Evolutionary conservation across 2,888 invertebrate genomes (phyloP).

Genomic region (Boloria selene): DNA sequence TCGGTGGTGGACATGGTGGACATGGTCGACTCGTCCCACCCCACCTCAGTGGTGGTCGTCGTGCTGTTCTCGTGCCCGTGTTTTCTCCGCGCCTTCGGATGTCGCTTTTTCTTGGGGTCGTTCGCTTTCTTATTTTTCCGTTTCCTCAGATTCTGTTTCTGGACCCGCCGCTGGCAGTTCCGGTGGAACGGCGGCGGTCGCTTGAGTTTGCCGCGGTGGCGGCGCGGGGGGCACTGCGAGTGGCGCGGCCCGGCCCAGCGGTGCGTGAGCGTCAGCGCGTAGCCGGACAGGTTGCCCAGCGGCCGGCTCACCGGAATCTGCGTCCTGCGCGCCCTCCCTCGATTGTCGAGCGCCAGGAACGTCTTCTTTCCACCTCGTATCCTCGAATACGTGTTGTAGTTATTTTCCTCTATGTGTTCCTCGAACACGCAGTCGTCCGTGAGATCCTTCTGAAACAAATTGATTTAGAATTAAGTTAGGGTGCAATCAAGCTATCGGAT

Average conservation of each 20-base stretch:
- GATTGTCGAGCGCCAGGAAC: constrained; percentile 89
- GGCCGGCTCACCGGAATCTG: constrained; percentile 86
- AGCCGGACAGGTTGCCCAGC: constrained; percentile 88
- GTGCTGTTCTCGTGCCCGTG: constrained; percentile 71
- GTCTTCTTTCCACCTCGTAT: constrained; percentile 85
- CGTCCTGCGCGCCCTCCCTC: constrained; percentile 87
- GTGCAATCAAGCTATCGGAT: background rate
- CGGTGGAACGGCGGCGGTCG: constrained; percentile 69
- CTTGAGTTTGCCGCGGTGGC: constrained; percentile 74
- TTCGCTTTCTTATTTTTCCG: constrained; percentile 78
- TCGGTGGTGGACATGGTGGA: constrained; percentile 78
- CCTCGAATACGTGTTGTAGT: constrained; percentile 93
- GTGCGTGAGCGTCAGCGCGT: constrained; percentile 84
- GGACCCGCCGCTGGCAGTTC: constrained; percentile 76
- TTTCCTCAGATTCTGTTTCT: constrained; percentile 71
- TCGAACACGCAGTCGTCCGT: constrained; percentile 93
- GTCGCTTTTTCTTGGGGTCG: constrained; percentile 78
- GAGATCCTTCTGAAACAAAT: constrained; percentile 91
- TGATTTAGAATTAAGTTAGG: constrained; percentile 41
- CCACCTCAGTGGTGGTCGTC: constrained; percentile 74
- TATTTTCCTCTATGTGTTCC: constrained; percentile 91
- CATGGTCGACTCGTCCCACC: constrained; percentile 79
- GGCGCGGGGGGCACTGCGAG: constrained; percentile 65
- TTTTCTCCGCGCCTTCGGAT: constrained; percentile 81
- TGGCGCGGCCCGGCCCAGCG: constrained; percentile 66